These are phyloP conservation scores for Tiliqua scincoides DNA, from an alignment of 2,113 vertebrate genomes.

Conservation along the genomic window DNA sequence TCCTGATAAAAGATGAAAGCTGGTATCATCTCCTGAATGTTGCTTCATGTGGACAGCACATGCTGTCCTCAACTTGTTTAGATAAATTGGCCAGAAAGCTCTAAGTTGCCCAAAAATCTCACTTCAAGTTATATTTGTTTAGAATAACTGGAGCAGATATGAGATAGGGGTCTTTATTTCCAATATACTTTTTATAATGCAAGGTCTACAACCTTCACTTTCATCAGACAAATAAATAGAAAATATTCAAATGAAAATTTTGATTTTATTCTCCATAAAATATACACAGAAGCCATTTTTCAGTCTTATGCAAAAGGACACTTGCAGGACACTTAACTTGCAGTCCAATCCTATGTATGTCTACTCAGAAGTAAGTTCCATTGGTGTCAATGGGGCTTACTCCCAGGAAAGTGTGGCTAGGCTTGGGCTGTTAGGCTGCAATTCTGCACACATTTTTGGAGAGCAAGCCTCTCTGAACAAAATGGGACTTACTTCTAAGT, in stretches of 20 bases:
- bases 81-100: conserved; percentile 52
- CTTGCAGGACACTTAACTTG: background rate
- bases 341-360: background rate
- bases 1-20: background rate
- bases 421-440: background rate
- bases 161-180: conserved; percentile 27
- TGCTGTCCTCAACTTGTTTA: conserved; percentile 19
- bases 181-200: conserved; percentile 33
- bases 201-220: background rate
- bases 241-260: no score
- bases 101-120: conserved; percentile 31
- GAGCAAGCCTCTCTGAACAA: background rate
- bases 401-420: no score
- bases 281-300: background rate
- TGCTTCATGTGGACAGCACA: background rate
- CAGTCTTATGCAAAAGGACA: background rate
- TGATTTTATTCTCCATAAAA: background rate
- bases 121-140: background rate
- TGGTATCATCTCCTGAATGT: background rate
- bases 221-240: background rate
- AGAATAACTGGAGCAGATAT: conserved; percentile 45
- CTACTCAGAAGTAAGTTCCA: no score
- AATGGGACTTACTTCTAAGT: no score
- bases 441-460: no score
- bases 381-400: no score